A percentile compares a stretch with the other conserved stretches of the same genome.
These are phyloP conservation scores for Platorchestia sp. DNA, from an alignment of 1,140 invertebrate species.

Conservation along the genomic window DNA sequence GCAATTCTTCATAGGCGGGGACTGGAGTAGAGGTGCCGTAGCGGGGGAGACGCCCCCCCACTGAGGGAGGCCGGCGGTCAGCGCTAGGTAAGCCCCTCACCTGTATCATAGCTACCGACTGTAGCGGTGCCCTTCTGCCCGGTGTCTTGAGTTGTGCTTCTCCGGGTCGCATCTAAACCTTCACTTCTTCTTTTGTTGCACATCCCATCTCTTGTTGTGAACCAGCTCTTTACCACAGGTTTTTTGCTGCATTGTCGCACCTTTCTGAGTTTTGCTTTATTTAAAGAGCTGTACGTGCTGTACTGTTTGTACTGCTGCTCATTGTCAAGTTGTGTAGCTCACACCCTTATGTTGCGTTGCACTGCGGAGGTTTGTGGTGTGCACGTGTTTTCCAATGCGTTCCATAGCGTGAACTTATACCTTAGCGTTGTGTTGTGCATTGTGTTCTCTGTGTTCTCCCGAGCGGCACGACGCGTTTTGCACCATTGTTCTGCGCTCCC, in stretches of 20 bases:
- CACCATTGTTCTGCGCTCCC: not conserved
- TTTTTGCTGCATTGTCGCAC: not conserved
- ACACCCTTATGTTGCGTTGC: too few relatives aligned
- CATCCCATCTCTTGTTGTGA: too few relatives aligned
- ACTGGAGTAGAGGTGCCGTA: not conserved
- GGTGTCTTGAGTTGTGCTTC: not conserved
- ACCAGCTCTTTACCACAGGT: not conserved
- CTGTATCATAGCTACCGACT: not conserved
- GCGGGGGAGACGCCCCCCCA: not conserved
- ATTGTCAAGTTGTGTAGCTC: not conserved
- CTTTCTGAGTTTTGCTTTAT: too few relatives aligned
- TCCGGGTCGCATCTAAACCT: not conserved
- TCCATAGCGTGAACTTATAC: too few relatives aligned
- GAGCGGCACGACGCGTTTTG: not conserved
- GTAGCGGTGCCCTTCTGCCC: not conserved
- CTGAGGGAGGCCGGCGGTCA: not conserved
- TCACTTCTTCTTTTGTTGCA: not conserved
- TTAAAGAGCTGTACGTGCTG: not conserved
- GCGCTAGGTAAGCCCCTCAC: not conserved
- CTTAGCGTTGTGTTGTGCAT: too few relatives aligned
- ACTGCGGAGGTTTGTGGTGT: not conserved
- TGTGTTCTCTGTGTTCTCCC: too few relatives aligned
- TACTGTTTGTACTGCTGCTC: not conserved
- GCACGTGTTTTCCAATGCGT: not conserved
- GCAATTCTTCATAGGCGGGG: not conserved